Evolutionary conservation across 2,888 invertebrate genomes (phyloP), one percentile per base, ranked within the genome.

Genomic region (Chymomyza caudatula): DNA sequence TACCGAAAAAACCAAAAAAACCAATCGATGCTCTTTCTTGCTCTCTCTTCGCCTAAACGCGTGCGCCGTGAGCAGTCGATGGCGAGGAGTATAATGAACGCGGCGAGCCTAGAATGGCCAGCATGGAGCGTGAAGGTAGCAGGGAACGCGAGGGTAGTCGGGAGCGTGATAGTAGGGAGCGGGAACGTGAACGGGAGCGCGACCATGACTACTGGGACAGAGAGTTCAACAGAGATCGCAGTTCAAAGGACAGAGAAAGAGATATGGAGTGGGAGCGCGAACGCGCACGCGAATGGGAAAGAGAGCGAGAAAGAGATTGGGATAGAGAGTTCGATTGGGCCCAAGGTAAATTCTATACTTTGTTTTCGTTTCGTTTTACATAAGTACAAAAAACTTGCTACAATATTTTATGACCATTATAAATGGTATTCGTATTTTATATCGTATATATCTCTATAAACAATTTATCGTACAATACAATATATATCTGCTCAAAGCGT

Each of bases 71-170:
- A 58, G 56, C 60, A 85, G 86, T 84, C 56, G 84, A 84, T 76
- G 77, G 74, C 64, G 85, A 87, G 62, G 85, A 83, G 60, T 86
- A 74, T 65, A 75, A 81, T 73, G 93, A 94, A 88, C 92, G 94
- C 94, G 95, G 94, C 94, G 95, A 95, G 94, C 94, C 93, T 78
- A 76, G 86, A 63, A 86, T 85, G 79, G 69, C 78, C 47, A 80
- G 80, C 65, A 72, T 62, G 37, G 82, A 81, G 4, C 83, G 82
- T 3, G 78, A 83, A 57, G 77, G 78, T 66, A 85, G 85, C 53
- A 80, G 80, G 60, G 87, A 88, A 15, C 81, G 77, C 19, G 82
- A 85, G 58, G 74, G 65, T 94, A 95, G 95, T 94, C 94, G 93
- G 80, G 88, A 87, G 19, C 85, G 85, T 53, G 83, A 77, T 25